Evolutionary conservation across 2,113 vertebrate genomes (phyloP), one percentile per base, ranked within the genome.

Genomic region (Suricata suricatta): DNA sequence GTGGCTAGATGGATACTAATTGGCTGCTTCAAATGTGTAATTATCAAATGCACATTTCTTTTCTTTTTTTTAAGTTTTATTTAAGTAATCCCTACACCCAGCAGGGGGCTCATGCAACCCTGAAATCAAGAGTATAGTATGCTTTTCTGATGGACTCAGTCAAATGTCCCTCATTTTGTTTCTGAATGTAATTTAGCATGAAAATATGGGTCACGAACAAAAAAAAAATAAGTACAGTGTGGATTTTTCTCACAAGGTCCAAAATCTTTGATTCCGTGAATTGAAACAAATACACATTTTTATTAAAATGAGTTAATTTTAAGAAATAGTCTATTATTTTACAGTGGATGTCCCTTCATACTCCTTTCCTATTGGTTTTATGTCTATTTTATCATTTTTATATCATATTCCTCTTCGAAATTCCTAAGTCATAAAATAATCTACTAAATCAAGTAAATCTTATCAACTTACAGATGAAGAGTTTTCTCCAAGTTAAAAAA

Each of bases 401-500:
- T 27, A 15, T 23, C 19, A 38, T 69, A 54, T 64, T 64, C 2
- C 29, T 76, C 11, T 93, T 47, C 79, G 5, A 54, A 38, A 81
- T 85, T 93, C 7, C n/a, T 83, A n/a, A 90, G 0, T 77, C 90
- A 9, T 80, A 2, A 68, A 63, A 72, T 79, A 84, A 88, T 50
- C 10, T 74, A 79, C 83, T 64, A 84, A 88, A 41, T 54, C 2
- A 31, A 23, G 29, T 94, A 92, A 66, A 74, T 88, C 15, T 82
- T 88, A 33, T 66, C 25, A 41, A 29, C 14, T 38, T 86, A 84
- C 23, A 94, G n/a, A 38, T 31, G 80, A 89, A 41, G 33, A 31
- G 74, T 60, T 93, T 97, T 87, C 35, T 92, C 50, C 44, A 90
- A 52, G 76, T 86, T 94, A 71, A 47, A 64, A 57, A 50, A 50